Conservation (phyloP, 2,113 vertebrate species). For the Amphiprion ocellaris region DNA sequence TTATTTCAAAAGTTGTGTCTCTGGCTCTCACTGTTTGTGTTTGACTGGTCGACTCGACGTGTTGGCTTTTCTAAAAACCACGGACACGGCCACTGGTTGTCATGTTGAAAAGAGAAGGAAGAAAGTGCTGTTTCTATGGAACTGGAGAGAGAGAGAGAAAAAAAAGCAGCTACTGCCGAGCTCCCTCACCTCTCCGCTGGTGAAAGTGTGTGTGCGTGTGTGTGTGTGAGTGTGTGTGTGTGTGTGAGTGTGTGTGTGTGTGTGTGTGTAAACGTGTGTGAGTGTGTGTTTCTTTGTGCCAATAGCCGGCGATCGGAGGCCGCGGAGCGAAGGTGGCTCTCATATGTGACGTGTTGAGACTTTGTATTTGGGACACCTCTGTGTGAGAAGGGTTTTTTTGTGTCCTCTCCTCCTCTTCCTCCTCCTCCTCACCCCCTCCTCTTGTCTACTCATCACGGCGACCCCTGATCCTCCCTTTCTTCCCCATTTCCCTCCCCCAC, state of each 20-base stretch:
- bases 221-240: constrained; percentile 35
- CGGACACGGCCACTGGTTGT: constrained; percentile 61
- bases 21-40: constrained; percentile 76
- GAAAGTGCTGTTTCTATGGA: constrained; percentile 67
- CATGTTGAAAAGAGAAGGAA: constrained; percentile 68
- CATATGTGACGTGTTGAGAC: constrained; percentile 78
- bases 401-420: constrained; percentile 71
- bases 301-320: constrained; percentile 73
- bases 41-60: constrained; percentile 64
- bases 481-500: constrained; percentile 5
- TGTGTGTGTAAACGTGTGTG: constrained; percentile 24
- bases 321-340: constrained; percentile 65
- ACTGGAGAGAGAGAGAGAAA: background rate
- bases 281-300: constrained; percentile 74
- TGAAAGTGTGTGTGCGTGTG: constrained; percentile 52
- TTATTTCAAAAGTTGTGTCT: constrained; percentile 68
- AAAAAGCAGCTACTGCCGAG: constrained; percentile 45
- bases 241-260: constrained; percentile 43
- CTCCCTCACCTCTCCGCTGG: constrained; percentile 63
- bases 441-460: constrained; percentile 63
- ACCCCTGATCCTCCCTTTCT: constrained; percentile 34
- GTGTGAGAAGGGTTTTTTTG: constrained; percentile 69
- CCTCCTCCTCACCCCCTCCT: constrained; percentile 42
- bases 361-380: constrained; percentile 81
- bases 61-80: constrained; percentile 56